These are phyloP conservation scores for Bucorvus abyssinicus DNA, from an alignment of 2,797 vertebrate genomes.

Conservation along the genomic window DNA sequence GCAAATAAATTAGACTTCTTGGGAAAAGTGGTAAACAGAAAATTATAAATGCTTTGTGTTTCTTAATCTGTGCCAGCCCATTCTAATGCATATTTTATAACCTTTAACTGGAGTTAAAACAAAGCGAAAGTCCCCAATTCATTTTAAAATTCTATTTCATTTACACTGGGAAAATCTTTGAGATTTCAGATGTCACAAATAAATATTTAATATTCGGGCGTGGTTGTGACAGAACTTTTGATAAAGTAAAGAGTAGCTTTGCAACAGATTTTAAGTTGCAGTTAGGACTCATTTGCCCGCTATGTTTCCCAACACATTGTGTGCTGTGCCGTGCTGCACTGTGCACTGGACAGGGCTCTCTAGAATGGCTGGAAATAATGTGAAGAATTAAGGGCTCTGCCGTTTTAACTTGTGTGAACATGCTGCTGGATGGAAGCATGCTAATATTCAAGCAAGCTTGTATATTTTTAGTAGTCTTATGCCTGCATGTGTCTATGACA, in stretches of 20 bases:
- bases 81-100: constrained; percentile 59
- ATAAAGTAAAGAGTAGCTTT: neutral
- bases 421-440: constrained; percentile 15
- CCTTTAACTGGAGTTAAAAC: constrained; percentile 51
- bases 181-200: constrained; percentile 9
- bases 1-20: constrained; percentile 61
- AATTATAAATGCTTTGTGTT: constrained; percentile 48
- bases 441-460: constrained; percentile 13
- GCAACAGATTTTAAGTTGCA: neutral
- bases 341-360: neutral
- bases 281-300: neutral
- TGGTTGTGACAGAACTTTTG: neutral
- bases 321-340: neutral
- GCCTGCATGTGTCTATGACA: constrained; percentile 41
- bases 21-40: constrained; percentile 58
- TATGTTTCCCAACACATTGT: neutral
- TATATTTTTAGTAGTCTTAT: constrained; percentile 47
- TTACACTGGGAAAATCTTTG: constrained; percentile 31
- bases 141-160: constrained; percentile 1
- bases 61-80: constrained; percentile 50
- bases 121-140: constrained; percentile 2
- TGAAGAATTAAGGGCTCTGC: neutral
- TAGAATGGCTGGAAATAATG: neutral
- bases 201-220: neutral
- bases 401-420: constrained; percentile 23